Base-by-base conservation (phyloP, 2,888 invertebrate species). In the Taphrorychus bicolor region DNA sequence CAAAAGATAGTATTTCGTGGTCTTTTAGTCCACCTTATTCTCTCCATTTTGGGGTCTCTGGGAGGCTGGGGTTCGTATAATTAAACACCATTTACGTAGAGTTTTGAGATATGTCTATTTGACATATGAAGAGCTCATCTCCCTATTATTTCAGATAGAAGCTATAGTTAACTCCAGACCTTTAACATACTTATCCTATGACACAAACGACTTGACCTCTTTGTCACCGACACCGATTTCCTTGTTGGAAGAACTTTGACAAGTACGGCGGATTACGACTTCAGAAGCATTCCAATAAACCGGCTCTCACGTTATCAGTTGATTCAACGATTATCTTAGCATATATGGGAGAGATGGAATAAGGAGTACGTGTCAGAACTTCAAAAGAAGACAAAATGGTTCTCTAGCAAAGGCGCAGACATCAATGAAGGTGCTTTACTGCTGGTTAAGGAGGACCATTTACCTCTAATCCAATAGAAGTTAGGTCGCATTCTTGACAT, bases 31-130 rank as follows among this genome's bases (percentile, higher is more conserved):
- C 52, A 4, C 52, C 52, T 51, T 18, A 51, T 19, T 18, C 18
- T 18, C 52, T 19, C 7, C 52, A 51, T n/a, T 51, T 16, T 16
- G 52, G 52, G 52, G 52, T 5, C 52, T 51, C 18, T 51, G 52
- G 52, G 52, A 51, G 19, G 9, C 52, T 19, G 52, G 52, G 7
- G 19, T 51, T 18, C 9, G 19, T 18, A 51, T 7, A 4, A 19
- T 19, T 5, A 51, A 51, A 16, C 16, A 51, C 21, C 21, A 51
- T 19, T 19, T 51, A 7, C 17, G 19, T 7, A 16, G 52, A 7
- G 52, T 51, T 7, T 7, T 51, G 5, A 19, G 52, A n/a, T 18
- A 51, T 7, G 17, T 19, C 7, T 5, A 18, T 19, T 48, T 48
- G 16, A 14, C 48, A 48, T 48, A 2, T 48, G 48, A 14, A 14